Conservation (phyloP, 2,797 vertebrate species). For the Sebastes ruberrimus region DNA sequence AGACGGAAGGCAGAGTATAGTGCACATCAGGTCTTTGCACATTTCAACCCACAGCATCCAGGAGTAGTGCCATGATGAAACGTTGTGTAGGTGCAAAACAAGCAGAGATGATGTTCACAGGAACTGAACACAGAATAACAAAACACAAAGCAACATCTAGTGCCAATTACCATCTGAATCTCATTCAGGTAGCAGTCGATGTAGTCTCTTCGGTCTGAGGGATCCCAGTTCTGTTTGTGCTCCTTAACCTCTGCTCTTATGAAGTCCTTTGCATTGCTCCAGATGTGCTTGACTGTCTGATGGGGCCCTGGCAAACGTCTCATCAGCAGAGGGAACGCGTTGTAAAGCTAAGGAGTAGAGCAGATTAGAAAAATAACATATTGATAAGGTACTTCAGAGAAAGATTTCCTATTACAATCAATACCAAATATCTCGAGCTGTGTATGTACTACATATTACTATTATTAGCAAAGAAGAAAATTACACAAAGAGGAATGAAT, state of each 20-base stretch:
- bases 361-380: neutral
- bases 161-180: constrained; percentile 74
- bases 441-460: neutral
- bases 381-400: neutral
- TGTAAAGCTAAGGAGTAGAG: constrained; percentile 51
- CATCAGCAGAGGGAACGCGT: constrained; percentile 72
- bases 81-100: neutral
- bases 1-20: neutral
- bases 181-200: constrained; percentile 85
- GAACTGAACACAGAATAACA: neutral
- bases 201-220: constrained; percentile 75
- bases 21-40: neutral
- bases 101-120: neutral
- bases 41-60: neutral
- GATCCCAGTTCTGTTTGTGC: constrained; percentile 79
- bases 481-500: neutral
- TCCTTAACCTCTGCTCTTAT: constrained; percentile 59
- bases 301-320: constrained; percentile 80
- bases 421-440: neutral
- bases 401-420: neutral
- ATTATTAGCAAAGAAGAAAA: neutral
- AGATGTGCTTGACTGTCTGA: constrained; percentile 53
- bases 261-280: constrained; percentile 47
- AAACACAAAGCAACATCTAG: neutral
- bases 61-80: neutral